phyloP scores from a whole-genome alignment of 2,888 invertebrate genomes.

The Cheilosia vulpina region DNA sequence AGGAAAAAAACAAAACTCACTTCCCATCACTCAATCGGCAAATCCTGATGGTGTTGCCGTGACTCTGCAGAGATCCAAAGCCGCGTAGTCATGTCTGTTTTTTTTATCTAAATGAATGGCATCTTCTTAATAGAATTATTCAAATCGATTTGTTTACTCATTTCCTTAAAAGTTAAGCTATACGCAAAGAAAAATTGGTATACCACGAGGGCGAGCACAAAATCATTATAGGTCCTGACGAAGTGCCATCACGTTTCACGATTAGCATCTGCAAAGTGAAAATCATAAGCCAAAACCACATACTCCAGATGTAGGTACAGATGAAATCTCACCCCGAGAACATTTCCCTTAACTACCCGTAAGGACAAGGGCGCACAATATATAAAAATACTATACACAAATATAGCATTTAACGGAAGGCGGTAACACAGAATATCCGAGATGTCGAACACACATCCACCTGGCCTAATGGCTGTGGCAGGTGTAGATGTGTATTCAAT shows the following conservation, averaged over 20 bases:
- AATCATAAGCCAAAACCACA: constrained; percentile 3
- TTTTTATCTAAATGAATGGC: constrained; percentile 28
- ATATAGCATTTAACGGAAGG: constrained; percentile 5
- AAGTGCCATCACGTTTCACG: constrained; percentile 34
- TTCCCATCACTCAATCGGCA: constrained; percentile 34
- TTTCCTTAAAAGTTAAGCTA: constrained; percentile 34
- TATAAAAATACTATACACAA: not conserved
- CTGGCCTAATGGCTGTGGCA: constrained; percentile 17
- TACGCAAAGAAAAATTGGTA: not conserved
- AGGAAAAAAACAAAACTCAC: not conserved
- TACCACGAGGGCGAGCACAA: constrained; percentile 4
- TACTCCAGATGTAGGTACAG: not conserved
- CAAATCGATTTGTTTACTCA: constrained; percentile 64
- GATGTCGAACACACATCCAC: constrained; percentile 26
- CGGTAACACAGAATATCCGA: not conserved
- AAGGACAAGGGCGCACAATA: constrained; percentile 12
- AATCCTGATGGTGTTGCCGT: no score
- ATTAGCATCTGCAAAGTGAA: constrained; percentile 4
- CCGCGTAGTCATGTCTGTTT: constrained; percentile 6
- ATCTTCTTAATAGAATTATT: constrained; percentile 48
- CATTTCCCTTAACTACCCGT: not conserved
- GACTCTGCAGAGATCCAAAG: no score
- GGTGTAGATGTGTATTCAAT: constrained; percentile 2
- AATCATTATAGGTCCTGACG: constrained; percentile 13
- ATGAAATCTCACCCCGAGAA: no score